Base-by-base conservation (phyloP, 92 coral and sea anemone species). In the Plumapathes pennacea region DNA sequence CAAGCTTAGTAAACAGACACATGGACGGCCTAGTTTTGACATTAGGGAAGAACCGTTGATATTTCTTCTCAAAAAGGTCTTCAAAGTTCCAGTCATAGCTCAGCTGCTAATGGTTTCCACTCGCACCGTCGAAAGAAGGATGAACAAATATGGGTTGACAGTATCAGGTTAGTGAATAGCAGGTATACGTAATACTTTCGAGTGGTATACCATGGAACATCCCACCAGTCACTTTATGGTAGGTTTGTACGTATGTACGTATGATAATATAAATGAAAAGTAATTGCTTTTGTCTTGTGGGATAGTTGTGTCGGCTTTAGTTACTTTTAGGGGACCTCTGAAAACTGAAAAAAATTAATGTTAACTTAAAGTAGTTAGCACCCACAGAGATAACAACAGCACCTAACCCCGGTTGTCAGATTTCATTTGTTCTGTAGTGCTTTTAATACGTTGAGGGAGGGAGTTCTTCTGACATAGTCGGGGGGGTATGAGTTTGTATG, bases 71-170 rank as follows among this genome's bases (percentile, higher is more conserved):
- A 72, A 72, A 72, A 61, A 62, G 47, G 59, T 61, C 48, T 72
- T 72, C 63, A 72, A 72, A 72, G 80, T 72, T 72, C 80, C 72
- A 47, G 80, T 72, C 60, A 62, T 50, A 23, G 80, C 72, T 57
- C 57, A 69, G 47, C 77, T 69, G 77, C 77, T 57, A 44, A 69
- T 69, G 77, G 77, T 69, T 56, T 69, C 59, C 77, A 20, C 57
- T 69, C 57, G 77, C 77, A 69, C 77, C 41, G 67, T 69, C 46
- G 58, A 69, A 69, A 57, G 67, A 63, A 63, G 71, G 71, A 48
- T 48, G 58, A 63, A 63, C 59, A 63, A 63, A 63, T 48, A 63
- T 48, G 67, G 46, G 67, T 42, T 67, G 65, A 53, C 75, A 67
- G 54, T 67, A 32, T 67, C 64, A 67, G 65, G 75, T 67, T 67